Evolutionary conservation across 2,113 vertebrate species (phyloP).

Genomic region (Zosterops japonicus): DNA sequence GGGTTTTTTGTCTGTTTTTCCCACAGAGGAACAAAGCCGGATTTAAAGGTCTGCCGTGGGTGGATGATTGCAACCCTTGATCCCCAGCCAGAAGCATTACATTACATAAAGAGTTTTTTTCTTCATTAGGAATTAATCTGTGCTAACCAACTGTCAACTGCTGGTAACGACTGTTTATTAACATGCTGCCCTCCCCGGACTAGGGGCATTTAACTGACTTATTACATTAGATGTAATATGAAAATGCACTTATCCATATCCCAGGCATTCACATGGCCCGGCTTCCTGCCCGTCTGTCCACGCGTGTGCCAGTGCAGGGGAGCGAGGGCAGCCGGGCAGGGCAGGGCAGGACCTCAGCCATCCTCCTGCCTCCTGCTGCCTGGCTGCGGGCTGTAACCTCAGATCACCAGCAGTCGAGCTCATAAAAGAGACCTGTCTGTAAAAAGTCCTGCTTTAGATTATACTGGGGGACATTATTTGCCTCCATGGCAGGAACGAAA

Average conservation of each 20-base stretch:
- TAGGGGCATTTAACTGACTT: conserved; percentile 37
- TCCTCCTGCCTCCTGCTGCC: neutral
- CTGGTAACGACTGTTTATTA: conserved; percentile 45
- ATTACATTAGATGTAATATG: conserved; percentile 45
- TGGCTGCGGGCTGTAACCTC: fast-evolving
- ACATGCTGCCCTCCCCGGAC: neutral
- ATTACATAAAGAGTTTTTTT: conserved; percentile 79
- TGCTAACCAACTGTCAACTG: conserved; percentile 74
- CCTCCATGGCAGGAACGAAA: neutral
- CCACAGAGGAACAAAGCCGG: conserved; percentile 70
- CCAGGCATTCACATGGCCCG: neutral
- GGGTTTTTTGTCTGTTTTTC: neutral
- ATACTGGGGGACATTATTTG: neutral
- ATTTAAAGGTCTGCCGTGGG: conserved; percentile 76
- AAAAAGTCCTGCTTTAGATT: neutral
- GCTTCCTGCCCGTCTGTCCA: neutral
- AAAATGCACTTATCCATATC: conserved; percentile 47
- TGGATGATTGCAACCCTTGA: conserved; percentile 77
- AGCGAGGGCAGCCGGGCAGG: neutral
- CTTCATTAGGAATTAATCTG: conserved; percentile 80
- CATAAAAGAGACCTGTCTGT: neutral
- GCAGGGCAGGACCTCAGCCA: neutral
- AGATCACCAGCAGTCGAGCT: neutral
- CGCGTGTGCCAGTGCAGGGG: fast-evolving
- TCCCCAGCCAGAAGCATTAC: conserved; percentile 71